Base-by-base conservation (phyloP, 2,888 invertebrate genomes). In the Pandemis heparana region DNA sequence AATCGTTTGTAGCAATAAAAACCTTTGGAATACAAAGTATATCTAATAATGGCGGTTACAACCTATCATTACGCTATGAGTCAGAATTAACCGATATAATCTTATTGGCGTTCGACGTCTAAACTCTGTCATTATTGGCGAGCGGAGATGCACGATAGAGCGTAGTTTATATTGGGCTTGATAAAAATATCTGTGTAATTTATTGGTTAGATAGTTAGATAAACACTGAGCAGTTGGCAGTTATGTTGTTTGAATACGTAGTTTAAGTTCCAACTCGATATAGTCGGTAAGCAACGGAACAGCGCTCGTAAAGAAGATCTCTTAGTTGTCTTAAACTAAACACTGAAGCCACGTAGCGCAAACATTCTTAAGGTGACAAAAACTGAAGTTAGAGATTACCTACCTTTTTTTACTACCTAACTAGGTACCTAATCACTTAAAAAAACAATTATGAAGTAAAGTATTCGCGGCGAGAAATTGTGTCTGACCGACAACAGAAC, bases 21-120 rank as follows among this genome's bases (percentile, higher is more conserved):
- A 87, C 89, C 88, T 88, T 84, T 75, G 82, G 89, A 90, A 87
- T 80, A 78, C 78, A 78, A 79, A 84, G 77, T 81, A 80, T 83
- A 83, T 80, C 81, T 84, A 84, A 87, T 88, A 88, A 87, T 79
- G 78, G 75, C 72, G 75, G 79, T 71, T 77, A 77, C 78, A 83
- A 86, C 88, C 89, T 89, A 87, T 89, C 79, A 91, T 90, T 91
- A 90, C 80, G 76, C 81, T 82, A 85, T 88, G 89, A 88, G 81
- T 89, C 88, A 87, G 84, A 79, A 64, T 75, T 73, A 78, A 74
- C 72, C 79, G 87, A 85, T 88, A 86, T 79, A 78, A 85, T 88
- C 84, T 77, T 76, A 81, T 76, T 79, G 79, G 78, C 79, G 80
- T 78, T 79, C 77, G 77, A 78, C 76, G 76, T 70, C 76, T 81